Conservation (phyloP, 2,113 vertebrate genomes). For the Passer domesticus region DNA sequence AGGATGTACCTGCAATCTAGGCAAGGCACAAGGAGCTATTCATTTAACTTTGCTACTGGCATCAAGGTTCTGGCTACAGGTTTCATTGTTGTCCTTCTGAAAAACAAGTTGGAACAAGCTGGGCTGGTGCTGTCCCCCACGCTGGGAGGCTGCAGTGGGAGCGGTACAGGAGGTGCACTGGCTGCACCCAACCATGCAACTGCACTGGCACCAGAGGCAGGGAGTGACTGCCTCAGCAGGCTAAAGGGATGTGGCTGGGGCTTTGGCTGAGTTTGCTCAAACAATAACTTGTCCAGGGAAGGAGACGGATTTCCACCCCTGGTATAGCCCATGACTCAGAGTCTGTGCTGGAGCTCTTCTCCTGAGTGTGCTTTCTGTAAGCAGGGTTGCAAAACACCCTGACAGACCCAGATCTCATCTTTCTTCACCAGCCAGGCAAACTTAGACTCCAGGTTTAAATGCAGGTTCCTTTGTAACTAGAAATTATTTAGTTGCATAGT, state of each 20-base stretch:
- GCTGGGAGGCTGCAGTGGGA: not conserved
- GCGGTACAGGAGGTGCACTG: not conserved
- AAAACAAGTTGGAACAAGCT: not conserved
- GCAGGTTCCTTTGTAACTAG: not conserved
- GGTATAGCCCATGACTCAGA: not conserved
- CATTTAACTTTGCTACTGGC: accelerated
- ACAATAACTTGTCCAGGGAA: conserved; percentile 32
- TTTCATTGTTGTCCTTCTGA: not conserved
- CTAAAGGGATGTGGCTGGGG: conserved; percentile 24
- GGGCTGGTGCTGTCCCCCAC: not conserved
- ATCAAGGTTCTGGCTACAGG: not conserved
- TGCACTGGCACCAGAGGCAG: conserved; percentile 2
- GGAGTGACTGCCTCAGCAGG: conserved; percentile 14
- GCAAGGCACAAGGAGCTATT: not conserved
- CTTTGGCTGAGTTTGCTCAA: conserved; percentile 36
- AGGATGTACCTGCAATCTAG: not conserved
- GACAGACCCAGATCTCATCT: not conserved
- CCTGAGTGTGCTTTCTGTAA: not conserved
- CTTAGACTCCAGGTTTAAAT: not conserved
- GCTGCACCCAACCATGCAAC: conserved; percentile 22
- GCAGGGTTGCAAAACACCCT: not conserved
- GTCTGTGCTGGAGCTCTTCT: not conserved
- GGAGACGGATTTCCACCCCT: not conserved
- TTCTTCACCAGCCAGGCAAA: not conserved
- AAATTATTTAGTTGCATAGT: not conserved